A percentile compares a stretch with the other conserved stretches of the same genome.
Evolutionary conservation across 2,113 vertebrate species (phyloP).

Genomic region (Bubalus kerabau): DNA sequence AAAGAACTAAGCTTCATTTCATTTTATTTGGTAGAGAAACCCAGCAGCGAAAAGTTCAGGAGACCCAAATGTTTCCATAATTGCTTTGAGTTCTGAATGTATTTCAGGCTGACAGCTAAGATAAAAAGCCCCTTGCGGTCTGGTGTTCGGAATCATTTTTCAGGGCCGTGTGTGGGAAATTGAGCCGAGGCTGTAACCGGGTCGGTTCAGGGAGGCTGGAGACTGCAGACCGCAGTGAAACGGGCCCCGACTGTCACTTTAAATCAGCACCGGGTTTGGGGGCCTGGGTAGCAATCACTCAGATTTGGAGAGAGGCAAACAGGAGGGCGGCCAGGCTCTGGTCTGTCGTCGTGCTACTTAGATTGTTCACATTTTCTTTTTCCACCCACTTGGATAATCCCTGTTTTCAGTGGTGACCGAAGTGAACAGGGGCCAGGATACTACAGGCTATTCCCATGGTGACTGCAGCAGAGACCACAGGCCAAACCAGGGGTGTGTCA

Average conservation of each 20-base stretch:
- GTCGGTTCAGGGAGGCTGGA: not conserved
- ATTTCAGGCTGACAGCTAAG: constrained; percentile 65
- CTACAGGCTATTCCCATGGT: constrained; percentile 36
- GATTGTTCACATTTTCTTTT: constrained; percentile 52
- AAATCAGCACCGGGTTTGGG: not conserved
- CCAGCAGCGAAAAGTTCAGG: constrained; percentile 73
- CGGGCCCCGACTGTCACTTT: not conserved
- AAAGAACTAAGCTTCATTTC: constrained; percentile 79
- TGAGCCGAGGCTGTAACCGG: not conserved
- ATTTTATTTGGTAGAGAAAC: constrained; percentile 75
- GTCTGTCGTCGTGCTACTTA: not conserved
- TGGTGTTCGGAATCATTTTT: constrained; percentile 41
- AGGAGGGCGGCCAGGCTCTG: not conserved
- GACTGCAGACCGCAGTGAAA: not conserved
- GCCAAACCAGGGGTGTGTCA: constrained; percentile 11
- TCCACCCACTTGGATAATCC: constrained; percentile 58
- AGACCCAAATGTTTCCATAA: constrained; percentile 73
- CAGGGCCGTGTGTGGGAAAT: constrained; percentile 72
- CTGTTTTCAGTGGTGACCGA: constrained; percentile 30
- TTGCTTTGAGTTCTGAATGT: constrained; percentile 59
- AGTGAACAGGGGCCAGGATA: not conserved
- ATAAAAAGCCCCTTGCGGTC: constrained; percentile 69
- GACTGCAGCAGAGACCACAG: not conserved
- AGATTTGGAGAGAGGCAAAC: not conserved
- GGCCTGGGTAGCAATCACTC: not conserved